Percentiles rank a stretch among this genome's conserved stretches.
Evolutionary conservation across 1,140 invertebrate species (phyloP).

Genomic region (Lordiphosa collinella): DNA sequence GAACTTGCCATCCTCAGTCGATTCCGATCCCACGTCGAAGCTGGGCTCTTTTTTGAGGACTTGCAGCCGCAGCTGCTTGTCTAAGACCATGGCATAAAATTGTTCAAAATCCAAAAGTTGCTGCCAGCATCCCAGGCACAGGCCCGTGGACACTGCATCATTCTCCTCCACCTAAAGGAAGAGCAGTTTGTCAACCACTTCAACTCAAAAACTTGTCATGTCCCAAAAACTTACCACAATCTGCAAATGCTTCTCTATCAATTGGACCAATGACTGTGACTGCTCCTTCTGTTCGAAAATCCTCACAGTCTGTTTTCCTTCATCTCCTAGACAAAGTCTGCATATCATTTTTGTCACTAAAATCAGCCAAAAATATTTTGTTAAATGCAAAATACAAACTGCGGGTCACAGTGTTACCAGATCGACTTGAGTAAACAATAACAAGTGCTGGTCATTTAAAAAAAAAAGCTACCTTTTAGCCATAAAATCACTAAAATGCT

Average conservation of each 20-base stretch:
- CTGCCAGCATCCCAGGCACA: conserved; percentile 39
- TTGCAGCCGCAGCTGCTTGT: conserved; percentile 30
- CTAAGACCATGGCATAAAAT: conserved; percentile 37
- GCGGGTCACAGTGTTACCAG: neutral
- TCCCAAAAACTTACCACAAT: conserved; percentile 16
- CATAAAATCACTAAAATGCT: too few species aligned
- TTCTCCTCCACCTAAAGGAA: conserved; percentile 19
- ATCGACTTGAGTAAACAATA: too few species aligned
- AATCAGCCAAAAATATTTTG: neutral
- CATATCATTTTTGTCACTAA: conserved; percentile 25
- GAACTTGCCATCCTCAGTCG: conserved; percentile 3
- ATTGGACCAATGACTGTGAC: conserved; percentile 11
- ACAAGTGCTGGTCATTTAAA: too few species aligned
- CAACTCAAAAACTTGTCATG: neutral
- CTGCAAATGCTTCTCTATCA: conserved; percentile 37
- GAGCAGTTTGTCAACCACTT: too few species aligned
- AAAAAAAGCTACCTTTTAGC: too few species aligned
- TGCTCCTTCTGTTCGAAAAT: conserved; percentile 22
- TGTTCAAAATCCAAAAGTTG: conserved; percentile 35
- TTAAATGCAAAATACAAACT: neutral
- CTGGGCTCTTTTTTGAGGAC: conserved; percentile 29
- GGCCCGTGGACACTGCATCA: conserved; percentile 19
- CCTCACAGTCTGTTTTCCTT: conserved; percentile 21
- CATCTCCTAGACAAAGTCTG: conserved; percentile 40
- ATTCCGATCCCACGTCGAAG: conserved; percentile 21